Evolutionary conservation across 2,888 invertebrate genomes (phyloP), one percentile per base, ranked within the genome.

Genomic region (Hyles lineata): DNA sequence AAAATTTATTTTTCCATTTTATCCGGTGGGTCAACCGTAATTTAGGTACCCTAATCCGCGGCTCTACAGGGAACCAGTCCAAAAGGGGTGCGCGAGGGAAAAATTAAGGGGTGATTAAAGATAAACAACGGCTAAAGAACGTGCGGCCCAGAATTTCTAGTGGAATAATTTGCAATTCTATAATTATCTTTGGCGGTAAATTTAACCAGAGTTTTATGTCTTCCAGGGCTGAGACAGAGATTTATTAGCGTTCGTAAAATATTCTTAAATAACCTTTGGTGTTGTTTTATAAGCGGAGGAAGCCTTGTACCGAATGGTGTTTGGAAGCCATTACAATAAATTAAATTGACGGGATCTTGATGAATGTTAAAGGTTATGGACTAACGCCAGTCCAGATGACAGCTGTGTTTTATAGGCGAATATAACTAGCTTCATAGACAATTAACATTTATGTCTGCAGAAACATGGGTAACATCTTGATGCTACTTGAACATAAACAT

Each of bases 91-190:
- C 83, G 87, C 85, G 79, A 83, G 87, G 86, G 87, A 87, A 89
- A 89, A 91, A 92, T 87, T 87, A 85, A 89, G 88, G 91, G 93
- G 92, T 89, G 93, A 92, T 93, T 91, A 91, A 92, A 93, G 93
- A 94, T 94, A 94, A 94, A 94, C 92, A 92, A 89, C 87, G 86
- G 86, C 82, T 85, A 76, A 79, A 83, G 82, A 89, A 89, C 89
- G 86, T 87, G 85, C 84, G 83, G 84, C 85, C 76, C 78, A 82
- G 81, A 77, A 81, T 80, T 78, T 82, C 78, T 79, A 84, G 84
- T 80, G 78, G 85, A 81, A 88, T 92, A 91, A 93, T 94, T 93
- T 91, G 90, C 91, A 90, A 91, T 90, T 89, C 88, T 91, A 87
- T 88, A 88, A 89, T 90, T 90, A 90, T 90, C 87, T 89, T 83